These are phyloP conservation scores for Malachius bipustulatus DNA, from an alignment of 2,888 invertebrate genomes.

Conservation along the genomic window DNA sequence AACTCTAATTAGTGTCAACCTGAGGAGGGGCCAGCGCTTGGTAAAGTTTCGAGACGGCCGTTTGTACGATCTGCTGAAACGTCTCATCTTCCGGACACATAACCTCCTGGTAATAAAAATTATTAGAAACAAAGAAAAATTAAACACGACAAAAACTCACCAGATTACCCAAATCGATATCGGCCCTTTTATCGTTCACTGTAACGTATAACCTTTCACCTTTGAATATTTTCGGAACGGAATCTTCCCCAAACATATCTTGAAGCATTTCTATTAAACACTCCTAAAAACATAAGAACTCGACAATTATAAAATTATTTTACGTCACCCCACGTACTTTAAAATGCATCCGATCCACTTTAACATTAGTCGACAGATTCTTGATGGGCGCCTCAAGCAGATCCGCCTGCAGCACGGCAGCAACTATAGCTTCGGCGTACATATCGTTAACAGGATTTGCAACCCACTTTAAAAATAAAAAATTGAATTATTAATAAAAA, in stretches of 20 bases:
- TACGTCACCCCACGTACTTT: slow-evolving; percentile 55
- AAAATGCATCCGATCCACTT: slow-evolving; percentile 84
- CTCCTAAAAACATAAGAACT: slow-evolving; percentile 51
- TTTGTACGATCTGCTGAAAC: slow-evolving; percentile 72
- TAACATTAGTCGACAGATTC: slow-evolving; percentile 48
- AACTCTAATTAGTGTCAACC: slow-evolving; percentile 20
- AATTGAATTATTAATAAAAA: slow-evolving; percentile 4
- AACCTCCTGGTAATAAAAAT: slow-evolving; percentile 50
- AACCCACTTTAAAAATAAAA: slow-evolving; percentile 60
- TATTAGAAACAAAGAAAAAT: slow-evolving; percentile 1
- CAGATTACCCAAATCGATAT: slow-evolving; percentile 71
- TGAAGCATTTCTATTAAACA: slow-evolving; percentile 80
- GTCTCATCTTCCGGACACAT: slow-evolving; percentile 68
- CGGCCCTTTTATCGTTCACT: slow-evolving; percentile 73
- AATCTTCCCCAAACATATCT: slow-evolving; percentile 92
- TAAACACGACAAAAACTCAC: slow-evolving; percentile 39
- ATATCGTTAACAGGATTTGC: slow-evolving; percentile 94
- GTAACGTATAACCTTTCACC: slow-evolving; percentile 78
- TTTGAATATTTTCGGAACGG: slow-evolving; percentile 87
- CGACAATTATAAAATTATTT: slow-evolving; percentile 2
- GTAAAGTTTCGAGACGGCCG: slow-evolving; percentile 74
- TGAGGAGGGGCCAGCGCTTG: slow-evolving; percentile 60
- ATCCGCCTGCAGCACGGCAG: slow-evolving; percentile 77
- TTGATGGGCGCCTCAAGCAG: slow-evolving; percentile 51
- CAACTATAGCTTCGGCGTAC: slow-evolving; percentile 92